Base-by-base conservation (phyloP, 2,888 invertebrate species). In the Cephus pygmeus region DNA sequence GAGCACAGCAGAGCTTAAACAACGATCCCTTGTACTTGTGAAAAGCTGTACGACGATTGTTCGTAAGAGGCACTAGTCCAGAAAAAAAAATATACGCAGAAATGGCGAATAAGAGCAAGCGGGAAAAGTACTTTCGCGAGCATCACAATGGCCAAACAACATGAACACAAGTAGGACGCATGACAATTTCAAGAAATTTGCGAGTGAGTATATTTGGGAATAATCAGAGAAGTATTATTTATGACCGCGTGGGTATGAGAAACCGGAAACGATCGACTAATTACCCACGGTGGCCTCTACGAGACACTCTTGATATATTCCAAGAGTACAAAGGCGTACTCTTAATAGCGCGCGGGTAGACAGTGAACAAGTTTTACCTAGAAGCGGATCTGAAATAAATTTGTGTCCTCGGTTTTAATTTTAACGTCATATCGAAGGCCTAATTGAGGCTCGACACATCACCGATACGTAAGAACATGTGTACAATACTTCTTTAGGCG, bases 401-500 rank as follows among this genome's bases (percentile, higher is more conserved):
- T 31, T 31, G 12, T 33, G 71, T 71, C 31, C 71, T 71, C 31
- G 71, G 71, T 71, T 71, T 71, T 71, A 71, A 71, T 71, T 71
- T 71, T 71, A 71, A 71, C 34, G 31, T 12, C 71, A 71, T 77
- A 80, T 85, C 80, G 84, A 89, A 81, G 88, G 88, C 89, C 89
- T 88, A 88, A 78, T 85, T 82, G 83, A 85, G 87, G 86, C 86
- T 85, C 84, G 79, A 83, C 83, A 78, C 81, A 86, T 81, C 84
- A 87, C 81, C 84, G 83, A 85, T 83, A 83, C 81, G 79, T 81
- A 84, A 85, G 77, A 84, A 84, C 84, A 82, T 82, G 77, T 83
- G 87, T 87, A 86, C 84, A 85, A 84, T 88, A 88, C 85, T 86
- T 83, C 84, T 86, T 85, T 89, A 87, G 86, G 83, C 85, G 83